Base-by-base conservation (phyloP, 2,113 vertebrate genomes). In the Vombatus ursinus region DNA sequence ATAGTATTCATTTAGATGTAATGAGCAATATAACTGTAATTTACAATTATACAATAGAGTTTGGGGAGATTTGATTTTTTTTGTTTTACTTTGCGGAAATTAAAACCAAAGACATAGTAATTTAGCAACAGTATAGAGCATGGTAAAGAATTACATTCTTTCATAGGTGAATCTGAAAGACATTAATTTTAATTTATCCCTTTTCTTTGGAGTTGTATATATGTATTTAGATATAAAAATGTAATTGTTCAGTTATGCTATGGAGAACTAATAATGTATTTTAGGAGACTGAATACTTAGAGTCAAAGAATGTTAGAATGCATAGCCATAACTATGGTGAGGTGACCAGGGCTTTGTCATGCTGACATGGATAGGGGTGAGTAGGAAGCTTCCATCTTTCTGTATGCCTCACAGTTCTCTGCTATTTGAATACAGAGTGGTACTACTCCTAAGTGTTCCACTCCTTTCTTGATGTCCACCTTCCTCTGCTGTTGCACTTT, bases 1-100 rank as follows among this genome's bases (percentile, higher is more conserved):
- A 68, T 84, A 92, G 3, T 90, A 37, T 95, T 96, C 49, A 96
- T 37, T 24, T 94, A 96, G 24, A 93, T 94, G 24, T 90, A 96
- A 90, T 14, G 68, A 95, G 48, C 84, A 93, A 96, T 93, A 95
- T 61, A 95, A 97, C 95, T 96, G 48, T 28, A 92, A 92, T 95
- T 97, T 97, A 92, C 94, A 91, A 68, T 89, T 90, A 26, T 50
- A 95, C 47, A 49, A 48, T 95, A 47, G 47, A 51, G 90, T 94
- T 95, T 95, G 95, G 3, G 92, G 93, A n/a, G 90, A 96, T 95
- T 95, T 25, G 48, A 8, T 92, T 93, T 96, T 84, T 84, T 51
- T 96, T 89, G 26, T 89, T 97, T 94, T 94, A 31, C 9, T 93
- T 94, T 95, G 28, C 89, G 94, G 49, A 93, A 95, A 95, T 92